phyloP scores from a whole-genome alignment of 1,140 invertebrate species.

The Drosophila ohnishii region DNA sequence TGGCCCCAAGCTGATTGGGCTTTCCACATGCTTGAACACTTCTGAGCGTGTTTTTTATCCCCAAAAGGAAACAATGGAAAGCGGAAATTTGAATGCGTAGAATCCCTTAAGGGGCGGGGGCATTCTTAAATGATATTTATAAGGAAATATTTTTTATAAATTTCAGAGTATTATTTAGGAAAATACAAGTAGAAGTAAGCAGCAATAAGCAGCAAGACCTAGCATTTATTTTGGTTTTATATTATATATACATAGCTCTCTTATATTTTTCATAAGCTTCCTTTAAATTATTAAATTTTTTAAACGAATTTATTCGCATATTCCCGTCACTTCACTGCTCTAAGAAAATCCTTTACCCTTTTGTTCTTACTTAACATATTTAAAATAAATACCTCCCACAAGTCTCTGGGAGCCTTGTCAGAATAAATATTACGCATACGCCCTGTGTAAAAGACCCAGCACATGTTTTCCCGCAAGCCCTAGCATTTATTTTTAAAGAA shows the following conservation, averaged over 20 bases:
- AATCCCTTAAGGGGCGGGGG: neutral
- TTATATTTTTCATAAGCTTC: no score
- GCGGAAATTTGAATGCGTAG: conserved; percentile 16
- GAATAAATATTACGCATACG: conserved; percentile 16
- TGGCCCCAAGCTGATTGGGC: conserved; percentile 14
- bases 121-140: conserved; percentile 6
- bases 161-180: neutral
- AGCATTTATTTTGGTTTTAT: no score
- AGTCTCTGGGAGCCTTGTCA: neutral
- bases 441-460: neutral
- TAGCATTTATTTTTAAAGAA: conserved; percentile 2
- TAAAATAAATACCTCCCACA: neutral
- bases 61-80: conserved; percentile 6
- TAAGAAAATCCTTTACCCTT: neutral
- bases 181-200: no score
- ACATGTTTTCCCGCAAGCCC: neutral
- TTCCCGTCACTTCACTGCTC: neutral
- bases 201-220: no score
- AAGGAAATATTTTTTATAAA: conserved; percentile 1
- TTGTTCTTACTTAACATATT: neutral
- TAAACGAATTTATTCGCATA: neutral
- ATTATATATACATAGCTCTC: no score
- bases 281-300: neutral
- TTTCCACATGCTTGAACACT: conserved; percentile 33
- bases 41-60: neutral